Evolutionary conservation across 2,888 invertebrate genomes (phyloP), one percentile per base, ranked within the genome.

Genomic region (Priocnemis perturbator): DNA sequence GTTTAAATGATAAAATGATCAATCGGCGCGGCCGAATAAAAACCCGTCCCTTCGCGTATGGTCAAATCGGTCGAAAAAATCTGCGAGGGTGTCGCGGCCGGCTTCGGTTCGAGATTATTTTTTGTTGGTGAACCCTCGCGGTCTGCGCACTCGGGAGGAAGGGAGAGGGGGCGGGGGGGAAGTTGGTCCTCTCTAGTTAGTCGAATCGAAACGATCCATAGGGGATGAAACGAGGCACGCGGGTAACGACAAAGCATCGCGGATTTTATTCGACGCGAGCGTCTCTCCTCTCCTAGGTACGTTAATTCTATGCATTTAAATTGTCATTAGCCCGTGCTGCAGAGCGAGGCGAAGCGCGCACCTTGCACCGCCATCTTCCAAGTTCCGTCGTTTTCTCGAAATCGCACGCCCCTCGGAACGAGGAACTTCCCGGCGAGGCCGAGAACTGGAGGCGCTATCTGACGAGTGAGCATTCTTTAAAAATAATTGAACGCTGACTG

Each of bases 271-370:
- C 68, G 65, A 37, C 37, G 37, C 37, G 37, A 11, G 7, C 14
- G 37, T 17, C 44, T 37, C 57, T 37, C 2, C 23, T 2, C n/a
- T 26, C 44, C 57, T 26, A 56, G 66, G 64, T 70, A 78, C 77
- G 72, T 78, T 80, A 79, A 80, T 79, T 75, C 80, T 74, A 81
- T 81, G 81, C 81, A 81, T 81, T 81, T 81, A 81, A 81, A 81
- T 81, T 80, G 81, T 81, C 81, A 81, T 81, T 81, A 81, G 73
- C 67, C 60, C 15, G 48, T 37, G 66, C 48, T 57, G 66, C 64
- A 50, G 37, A 62, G 55, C n/a, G n/a, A n/a, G n/a, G n/a, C n/a
- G 52, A 53, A 64, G 62, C 59, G 59, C 47, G 37, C 45, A 26
- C 23, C 14, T 44, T 11, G 44, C 19, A 1, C 21, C 30, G 26